These are phyloP conservation scores for Montipora capitata DNA, from an alignment of 92 coral and sea anemone genomes.

Conservation along the genomic window DNA sequence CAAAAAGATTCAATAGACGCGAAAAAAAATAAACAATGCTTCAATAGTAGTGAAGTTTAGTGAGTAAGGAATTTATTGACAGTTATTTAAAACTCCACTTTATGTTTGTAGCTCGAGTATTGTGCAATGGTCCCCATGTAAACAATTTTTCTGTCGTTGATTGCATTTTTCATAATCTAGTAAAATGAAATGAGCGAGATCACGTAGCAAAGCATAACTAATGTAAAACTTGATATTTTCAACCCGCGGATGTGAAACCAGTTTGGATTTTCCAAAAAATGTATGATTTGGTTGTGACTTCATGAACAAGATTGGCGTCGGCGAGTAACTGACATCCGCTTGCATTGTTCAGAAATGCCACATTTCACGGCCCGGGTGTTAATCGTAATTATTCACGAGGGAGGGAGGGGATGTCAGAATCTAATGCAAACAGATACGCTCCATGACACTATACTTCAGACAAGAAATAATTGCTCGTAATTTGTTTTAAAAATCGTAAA, in stretches of 20 bases:
- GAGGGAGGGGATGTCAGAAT: constrained; percentile 15
- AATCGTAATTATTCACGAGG: constrained; percentile 15
- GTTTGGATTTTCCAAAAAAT: too few species aligned
- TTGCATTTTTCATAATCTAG: too few species aligned
- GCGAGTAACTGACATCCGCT: constrained; percentile 8
- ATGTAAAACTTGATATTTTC: neutral
- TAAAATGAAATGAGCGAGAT: too few species aligned
- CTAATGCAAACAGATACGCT: constrained; percentile 18
- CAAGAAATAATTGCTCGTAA: neutral
- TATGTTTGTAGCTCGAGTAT: neutral
- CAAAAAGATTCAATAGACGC: neutral
- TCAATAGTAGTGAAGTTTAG: neutral
- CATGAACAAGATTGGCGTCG: constrained; percentile 1
- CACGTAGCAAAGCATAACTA: too few species aligned
- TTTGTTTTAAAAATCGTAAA: neutral
- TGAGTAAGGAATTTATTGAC: neutral
- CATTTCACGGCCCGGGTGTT: constrained; percentile 13
- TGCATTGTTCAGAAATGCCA: constrained; percentile 15
- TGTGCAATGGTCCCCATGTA: too few species aligned
- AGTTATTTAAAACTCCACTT: neutral
- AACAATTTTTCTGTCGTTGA: too few species aligned
- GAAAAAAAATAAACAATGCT: neutral
- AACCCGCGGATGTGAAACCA: neutral
- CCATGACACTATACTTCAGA: neutral
- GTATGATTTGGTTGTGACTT: neutral